Conservation (phyloP, 2,888 invertebrate genomes). For the Gnatocerus cornutus region DNA sequence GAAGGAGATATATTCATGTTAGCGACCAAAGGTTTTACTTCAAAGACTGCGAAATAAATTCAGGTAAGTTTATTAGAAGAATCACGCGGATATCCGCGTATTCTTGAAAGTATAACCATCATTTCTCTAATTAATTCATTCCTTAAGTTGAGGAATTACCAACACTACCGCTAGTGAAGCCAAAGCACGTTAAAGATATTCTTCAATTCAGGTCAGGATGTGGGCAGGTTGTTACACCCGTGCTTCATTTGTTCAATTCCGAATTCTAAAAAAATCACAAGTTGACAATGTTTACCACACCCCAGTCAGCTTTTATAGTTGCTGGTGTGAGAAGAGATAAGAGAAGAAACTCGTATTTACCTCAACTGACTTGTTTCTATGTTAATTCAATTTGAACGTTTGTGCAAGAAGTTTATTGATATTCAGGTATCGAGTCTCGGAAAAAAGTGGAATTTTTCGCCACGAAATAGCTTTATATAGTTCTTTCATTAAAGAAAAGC, state of each 20-base stretch:
- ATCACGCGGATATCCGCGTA: constrained; percentile 35
- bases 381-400: constrained; percentile 31
- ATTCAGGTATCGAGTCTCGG: constrained; percentile 1
- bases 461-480: no score
- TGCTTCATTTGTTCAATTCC: background rate
- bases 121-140: background rate
- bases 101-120: constrained; percentile 7
- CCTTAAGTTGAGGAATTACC: constrained; percentile 2
- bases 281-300: constrained; percentile 50
- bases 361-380: constrained; percentile 22
- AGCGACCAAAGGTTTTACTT: constrained; percentile 35
- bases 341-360: constrained; percentile 28
- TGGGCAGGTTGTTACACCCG: constrained; percentile 51
- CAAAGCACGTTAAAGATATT: constrained; percentile 1
- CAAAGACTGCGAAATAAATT: constrained; percentile 3
- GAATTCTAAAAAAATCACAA: background rate
- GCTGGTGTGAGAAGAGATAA: constrained; percentile 35
- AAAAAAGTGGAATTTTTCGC: background rate
- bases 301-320: constrained; percentile 47
- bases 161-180: background rate
- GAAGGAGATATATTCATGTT: constrained; percentile 39
- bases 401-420: constrained; percentile 1
- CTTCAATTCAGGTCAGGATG: constrained; percentile 52
- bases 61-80: constrained; percentile 36
- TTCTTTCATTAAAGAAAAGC: no score